Conservation (phyloP, 2,888 invertebrate species). For the Galeruca laticollis region DNA sequence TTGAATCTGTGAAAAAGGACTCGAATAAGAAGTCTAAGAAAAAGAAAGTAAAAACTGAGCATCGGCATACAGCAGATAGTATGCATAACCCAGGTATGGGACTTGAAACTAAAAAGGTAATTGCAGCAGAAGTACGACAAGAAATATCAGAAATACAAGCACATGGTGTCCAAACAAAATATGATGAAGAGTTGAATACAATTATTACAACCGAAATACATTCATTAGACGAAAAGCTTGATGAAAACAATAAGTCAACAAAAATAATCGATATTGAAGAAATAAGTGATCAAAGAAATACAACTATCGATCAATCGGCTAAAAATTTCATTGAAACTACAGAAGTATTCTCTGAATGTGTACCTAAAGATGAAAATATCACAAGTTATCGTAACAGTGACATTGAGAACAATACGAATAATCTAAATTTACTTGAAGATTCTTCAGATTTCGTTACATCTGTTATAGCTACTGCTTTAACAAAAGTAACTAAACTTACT, state of each 20-base stretch:
- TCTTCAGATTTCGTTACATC: slow-evolving; percentile 30
- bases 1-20: no score
- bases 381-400: background rate
- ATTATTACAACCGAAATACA: background rate
- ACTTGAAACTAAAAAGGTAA: no score
- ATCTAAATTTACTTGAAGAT: slow-evolving; percentile 25
- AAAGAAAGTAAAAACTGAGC: no score
- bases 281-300: background rate
- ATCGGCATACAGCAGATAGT: no score
- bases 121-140: no score
- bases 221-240: background rate
- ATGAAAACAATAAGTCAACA: background rate
- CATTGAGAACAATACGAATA: background rate
- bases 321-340: slow-evolving; percentile 20
- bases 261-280: background rate
- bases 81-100: no score
- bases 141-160: background rate
- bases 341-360: slow-evolving; percentile 28
- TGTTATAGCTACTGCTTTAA: slow-evolving; percentile 37
- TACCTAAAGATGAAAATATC: background rate
- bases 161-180: background rate
- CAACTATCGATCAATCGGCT: no score
- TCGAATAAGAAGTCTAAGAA: no score
- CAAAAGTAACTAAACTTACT: slow-evolving; percentile 25
- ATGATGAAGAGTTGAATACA: background rate